phyloP scores from a whole-genome alignment of 92 coral and sea anemone genomes.

The Siderastrea siderea region DNA sequence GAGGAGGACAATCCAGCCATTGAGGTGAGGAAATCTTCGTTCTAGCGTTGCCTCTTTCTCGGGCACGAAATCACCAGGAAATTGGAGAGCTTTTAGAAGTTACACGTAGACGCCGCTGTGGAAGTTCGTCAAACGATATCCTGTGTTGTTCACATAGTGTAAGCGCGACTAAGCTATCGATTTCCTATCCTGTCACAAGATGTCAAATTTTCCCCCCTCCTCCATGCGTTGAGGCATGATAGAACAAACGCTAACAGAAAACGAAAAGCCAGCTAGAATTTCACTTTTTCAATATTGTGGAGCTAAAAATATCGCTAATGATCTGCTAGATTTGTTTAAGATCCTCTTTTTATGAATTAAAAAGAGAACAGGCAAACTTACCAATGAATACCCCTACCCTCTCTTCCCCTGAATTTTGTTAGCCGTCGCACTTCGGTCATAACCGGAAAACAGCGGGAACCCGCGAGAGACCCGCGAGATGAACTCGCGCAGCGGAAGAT shows the following conservation, averaged over 20 bases:
- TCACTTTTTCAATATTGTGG: too few relatives aligned
- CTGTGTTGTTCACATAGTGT: not conserved
- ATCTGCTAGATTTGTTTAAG: not conserved
- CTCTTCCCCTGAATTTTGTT: not conserved
- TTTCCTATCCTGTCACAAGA: not conserved
- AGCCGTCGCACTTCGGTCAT: not conserved
- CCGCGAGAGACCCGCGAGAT: not conserved
- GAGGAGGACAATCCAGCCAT: constrained; percentile 47
- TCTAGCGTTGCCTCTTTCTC: not conserved
- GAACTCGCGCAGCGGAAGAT: too few relatives aligned
- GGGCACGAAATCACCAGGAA: not conserved
- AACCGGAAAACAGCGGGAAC: not conserved
- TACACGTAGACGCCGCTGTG: constrained; percentile 4
- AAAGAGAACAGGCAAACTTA: not conserved
- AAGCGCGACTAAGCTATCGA: not conserved
- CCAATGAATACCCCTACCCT: not conserved
- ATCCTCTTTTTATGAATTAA: not conserved
- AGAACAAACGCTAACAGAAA: not conserved
- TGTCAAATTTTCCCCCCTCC: not conserved
- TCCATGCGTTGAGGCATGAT: not conserved
- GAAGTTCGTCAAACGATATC: not conserved
- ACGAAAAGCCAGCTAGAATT: too few relatives aligned
- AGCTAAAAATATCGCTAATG: too few relatives aligned
- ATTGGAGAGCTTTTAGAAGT: not conserved
- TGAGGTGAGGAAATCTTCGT: not conserved